These are phyloP conservation scores for Acanthococcus lagerstroemiae DNA, from an alignment of 2,888 invertebrate species.

Conservation along the genomic window DNA sequence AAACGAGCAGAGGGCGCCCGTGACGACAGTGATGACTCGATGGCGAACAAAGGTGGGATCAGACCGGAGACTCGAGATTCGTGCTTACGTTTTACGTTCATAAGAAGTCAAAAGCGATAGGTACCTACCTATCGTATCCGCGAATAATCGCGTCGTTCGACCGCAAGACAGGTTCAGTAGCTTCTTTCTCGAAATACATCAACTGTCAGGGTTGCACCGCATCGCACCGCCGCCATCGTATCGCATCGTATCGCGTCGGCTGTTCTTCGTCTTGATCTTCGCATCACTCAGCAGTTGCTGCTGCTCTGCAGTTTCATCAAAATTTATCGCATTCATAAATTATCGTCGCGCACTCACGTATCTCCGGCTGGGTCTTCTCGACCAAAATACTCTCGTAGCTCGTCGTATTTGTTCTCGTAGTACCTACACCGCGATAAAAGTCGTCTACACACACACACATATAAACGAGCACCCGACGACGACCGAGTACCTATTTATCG, in stretches of 20 bases:
- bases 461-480: no score
- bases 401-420: no score
- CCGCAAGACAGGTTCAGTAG: slow-evolving; percentile 22
- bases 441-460: no score
- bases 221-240: neutral
- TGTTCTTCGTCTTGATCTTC: neutral
- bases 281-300: neutral
- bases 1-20: no score
- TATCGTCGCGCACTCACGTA: slow-evolving; percentile 1
- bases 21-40: no score
- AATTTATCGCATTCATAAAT: neutral
- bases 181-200: slow-evolving; percentile 15
- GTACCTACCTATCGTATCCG: slow-evolving; percentile 21
- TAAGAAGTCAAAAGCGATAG: slow-evolving; percentile 11
- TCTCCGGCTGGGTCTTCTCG: neutral
- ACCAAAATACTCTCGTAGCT: no score
- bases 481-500: no score
- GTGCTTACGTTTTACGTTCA: neutral
- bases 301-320: neutral
- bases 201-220: slow-evolving; percentile 24
- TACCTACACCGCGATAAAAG: no score
- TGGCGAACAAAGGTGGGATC: no score
- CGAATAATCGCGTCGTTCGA: slow-evolving; percentile 10
- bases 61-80: slow-evolving; percentile 8
- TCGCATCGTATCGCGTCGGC: neutral